Conservation (phyloP, 2,797 vertebrate genomes). For the Sparus aurata region DNA sequence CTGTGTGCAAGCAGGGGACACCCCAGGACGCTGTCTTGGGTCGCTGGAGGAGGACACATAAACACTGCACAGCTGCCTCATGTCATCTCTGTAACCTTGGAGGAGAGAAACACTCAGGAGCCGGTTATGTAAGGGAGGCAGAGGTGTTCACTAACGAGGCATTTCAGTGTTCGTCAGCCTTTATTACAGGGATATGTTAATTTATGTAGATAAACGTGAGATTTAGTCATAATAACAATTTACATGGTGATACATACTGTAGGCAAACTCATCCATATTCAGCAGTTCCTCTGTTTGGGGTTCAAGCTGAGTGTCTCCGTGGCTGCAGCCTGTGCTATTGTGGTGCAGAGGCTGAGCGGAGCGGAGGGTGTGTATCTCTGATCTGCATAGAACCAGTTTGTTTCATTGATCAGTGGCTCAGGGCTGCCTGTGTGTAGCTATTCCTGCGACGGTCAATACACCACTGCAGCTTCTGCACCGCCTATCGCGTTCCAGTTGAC, state of each 20-base stretch:
- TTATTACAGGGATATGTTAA: background rate
- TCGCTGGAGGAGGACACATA: conserved; percentile 79
- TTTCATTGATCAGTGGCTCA: conserved; percentile 78
- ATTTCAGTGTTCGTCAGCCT: conserved; percentile 18
- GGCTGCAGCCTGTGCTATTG: conserved; percentile 47
- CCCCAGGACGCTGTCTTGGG: conserved; percentile 77
- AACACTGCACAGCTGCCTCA: conserved; percentile 87
- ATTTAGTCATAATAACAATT: background rate
- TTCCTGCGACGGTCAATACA: conserved; percentile 83
- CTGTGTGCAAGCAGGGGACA: conserved; percentile 76
- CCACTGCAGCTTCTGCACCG: conserved; percentile 74
- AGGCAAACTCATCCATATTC: conserved; percentile 20
- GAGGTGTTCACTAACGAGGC: conserved; percentile 44
- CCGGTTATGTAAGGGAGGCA: conserved; percentile 64
- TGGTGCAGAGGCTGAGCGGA: conserved; percentile 59
- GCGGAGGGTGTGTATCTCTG: conserved; percentile 55
- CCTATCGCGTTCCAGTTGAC: conserved; percentile 79
- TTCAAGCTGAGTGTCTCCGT: conserved; percentile 15
- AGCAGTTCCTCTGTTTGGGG: conserved; percentile 3
- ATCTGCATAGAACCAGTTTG: conserved; percentile 74
- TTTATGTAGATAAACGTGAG: conserved; percentile 4
- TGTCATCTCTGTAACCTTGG: conserved; percentile 68
- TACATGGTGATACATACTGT: background rate
- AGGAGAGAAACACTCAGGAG: conserved; percentile 31
- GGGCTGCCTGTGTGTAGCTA: conserved; percentile 75